These are phyloP conservation scores for Porites lutea DNA, from an alignment of 64 coral and sea anemone species.

Conservation along the genomic window DNA sequence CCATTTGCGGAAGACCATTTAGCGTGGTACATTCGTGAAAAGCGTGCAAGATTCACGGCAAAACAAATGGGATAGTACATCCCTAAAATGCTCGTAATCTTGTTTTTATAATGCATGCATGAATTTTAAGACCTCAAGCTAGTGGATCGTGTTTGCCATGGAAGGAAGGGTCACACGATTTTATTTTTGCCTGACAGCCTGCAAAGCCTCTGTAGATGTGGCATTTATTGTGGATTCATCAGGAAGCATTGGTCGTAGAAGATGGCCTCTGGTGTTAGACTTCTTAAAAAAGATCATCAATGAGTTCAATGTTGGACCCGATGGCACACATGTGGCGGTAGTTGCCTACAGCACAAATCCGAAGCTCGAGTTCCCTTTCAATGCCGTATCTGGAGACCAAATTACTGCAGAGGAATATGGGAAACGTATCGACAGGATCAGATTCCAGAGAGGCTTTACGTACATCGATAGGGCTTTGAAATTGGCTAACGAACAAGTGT, in stretches of 20 bases:
- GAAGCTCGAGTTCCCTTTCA: conserved; percentile 25
- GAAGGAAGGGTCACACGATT: too few relatives aligned
- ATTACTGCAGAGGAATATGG: background rate
- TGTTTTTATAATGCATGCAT: too few relatives aligned
- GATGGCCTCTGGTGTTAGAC: conserved; percentile 3
- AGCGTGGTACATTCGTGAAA: too few relatives aligned
- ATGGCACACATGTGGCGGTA: conserved; percentile 40
- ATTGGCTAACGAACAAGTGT: conserved; percentile 31
- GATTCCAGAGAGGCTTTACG: conserved; percentile 19
- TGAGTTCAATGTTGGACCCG: background rate
- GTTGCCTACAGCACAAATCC: conserved; percentile 43
- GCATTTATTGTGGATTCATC: conserved; percentile 66
- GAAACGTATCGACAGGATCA: background rate
- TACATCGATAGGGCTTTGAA: conserved; percentile 50
- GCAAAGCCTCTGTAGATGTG: conserved; percentile 13
- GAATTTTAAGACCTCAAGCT: too few relatives aligned
- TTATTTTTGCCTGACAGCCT: too few relatives aligned
- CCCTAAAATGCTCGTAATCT: too few relatives aligned
- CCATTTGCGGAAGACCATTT: too few relatives aligned
- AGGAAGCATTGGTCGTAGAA: conserved; percentile 43
- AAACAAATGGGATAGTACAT: too few relatives aligned
- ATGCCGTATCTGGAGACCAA: background rate
- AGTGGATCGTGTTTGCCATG: too few relatives aligned
- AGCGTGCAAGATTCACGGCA: too few relatives aligned
- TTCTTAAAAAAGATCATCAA: conserved; percentile 33